These are phyloP conservation scores for Pempheris klunzingeri DNA, from an alignment of 2,797 vertebrate species.

Conservation along the genomic window DNA sequence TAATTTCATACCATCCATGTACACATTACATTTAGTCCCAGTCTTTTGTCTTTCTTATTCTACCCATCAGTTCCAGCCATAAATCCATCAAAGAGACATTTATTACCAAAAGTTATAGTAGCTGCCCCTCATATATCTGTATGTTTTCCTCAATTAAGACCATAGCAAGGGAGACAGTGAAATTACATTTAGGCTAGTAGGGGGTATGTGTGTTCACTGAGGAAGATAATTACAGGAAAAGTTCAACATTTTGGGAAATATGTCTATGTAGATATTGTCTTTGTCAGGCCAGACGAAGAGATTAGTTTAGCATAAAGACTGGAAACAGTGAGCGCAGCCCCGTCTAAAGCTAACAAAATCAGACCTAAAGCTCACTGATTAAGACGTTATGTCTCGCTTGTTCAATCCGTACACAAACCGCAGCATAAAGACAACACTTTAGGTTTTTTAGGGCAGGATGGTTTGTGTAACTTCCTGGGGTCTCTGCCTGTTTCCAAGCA, in stretches of 20 bases:
- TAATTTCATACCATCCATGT: conserved; percentile 4
- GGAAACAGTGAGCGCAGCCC: not conserved
- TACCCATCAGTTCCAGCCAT: conserved; percentile 15
- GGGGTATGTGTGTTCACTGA: not conserved
- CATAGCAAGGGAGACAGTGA: not conserved
- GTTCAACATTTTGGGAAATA: not conserved
- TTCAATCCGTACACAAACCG: not conserved
- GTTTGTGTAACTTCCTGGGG: not conserved
- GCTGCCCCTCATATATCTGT: not conserved
- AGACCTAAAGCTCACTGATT: not conserved
- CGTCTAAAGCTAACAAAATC: not conserved
- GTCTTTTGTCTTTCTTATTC: conserved; percentile 2
- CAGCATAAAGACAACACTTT: not conserved
- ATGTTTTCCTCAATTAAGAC: conserved; percentile 20
- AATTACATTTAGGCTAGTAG: not conserved
- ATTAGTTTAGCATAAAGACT: not conserved
- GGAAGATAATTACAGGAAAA: not conserved
- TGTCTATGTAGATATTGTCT: not conserved
- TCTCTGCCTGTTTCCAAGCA: not conserved
- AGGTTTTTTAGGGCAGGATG: not conserved
- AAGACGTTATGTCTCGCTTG: not conserved
- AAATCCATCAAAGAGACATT: conserved; percentile 43
- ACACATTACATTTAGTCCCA: not conserved
- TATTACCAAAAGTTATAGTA: conserved; percentile 36
- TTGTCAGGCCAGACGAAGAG: no score